Base-by-base conservation (phyloP, 2,888 invertebrate genomes). In the Gymnosoma rotundatum region DNA sequence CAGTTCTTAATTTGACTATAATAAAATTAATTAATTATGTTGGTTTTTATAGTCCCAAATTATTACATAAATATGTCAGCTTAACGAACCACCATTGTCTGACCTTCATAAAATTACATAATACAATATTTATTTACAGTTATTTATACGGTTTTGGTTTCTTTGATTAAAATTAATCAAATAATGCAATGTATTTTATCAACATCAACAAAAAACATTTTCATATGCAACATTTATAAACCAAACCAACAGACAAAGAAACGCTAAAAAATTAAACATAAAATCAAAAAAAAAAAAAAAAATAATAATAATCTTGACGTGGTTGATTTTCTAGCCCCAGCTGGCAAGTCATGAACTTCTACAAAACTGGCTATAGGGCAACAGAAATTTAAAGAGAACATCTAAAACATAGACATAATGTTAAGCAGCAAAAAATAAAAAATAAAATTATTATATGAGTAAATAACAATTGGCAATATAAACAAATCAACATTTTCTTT, bases 401-500 rank as follows among this genome's bases (percentile, higher is more conserved):
- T 60, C 70, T 36, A 48, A 70, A 74, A 61, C 12, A 42, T 56
- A 75, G 38, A 81, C 61, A 75, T 2, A 25, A 25, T 25, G 25
- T 25, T 25, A 25, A 25, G 25, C 25, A 25, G 25, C 25, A 25
- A 25, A 25, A 2, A 25, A 25, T 1, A 25, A 25, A 25, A 25
- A 25, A 25, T 25, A 60, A 79, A 72, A 72, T 69, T 78, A 78
- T 61, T 78, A 54, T 76, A 66, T 82, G 67, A 83, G 69, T 56
- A 83, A 83, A 80, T 83, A 83, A 76, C 80, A 80, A 80, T 83
- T 80, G 83, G 80, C 83, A 83, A 83, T 83, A 75, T 79, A 60
- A 83, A 70, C 73, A 69, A 61, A 75, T 80, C 80, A 80, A 66
- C 52, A 38, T 83, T 79, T 75, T 75, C 21, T 73, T 75, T 78